Percentiles rank a stretch among this genome's conserved stretches.
Conservation (phyloP, 2,888 invertebrate species). For the Cyaniris semiargus region DNA sequence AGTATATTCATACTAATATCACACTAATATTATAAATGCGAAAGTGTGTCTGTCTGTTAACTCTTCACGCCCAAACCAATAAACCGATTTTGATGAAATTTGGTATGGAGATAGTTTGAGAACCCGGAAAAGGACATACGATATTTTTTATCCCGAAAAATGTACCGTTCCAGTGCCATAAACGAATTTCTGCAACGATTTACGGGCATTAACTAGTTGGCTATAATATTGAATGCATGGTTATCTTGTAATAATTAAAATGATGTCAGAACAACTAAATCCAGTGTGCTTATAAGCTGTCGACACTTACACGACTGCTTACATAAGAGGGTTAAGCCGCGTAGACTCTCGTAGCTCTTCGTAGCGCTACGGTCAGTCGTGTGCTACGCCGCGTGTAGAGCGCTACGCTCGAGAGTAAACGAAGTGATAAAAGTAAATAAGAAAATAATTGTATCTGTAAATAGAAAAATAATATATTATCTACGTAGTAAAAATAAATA, state of each 20-base stretch:
- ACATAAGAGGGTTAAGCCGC: conserved; percentile 46
- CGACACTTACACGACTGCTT: conserved; percentile 48
- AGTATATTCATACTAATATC: too few species aligned
- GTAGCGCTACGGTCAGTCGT: conserved; percentile 58
- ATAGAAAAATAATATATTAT: not conserved
- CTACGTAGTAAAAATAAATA: not conserved
- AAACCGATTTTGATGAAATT: too few species aligned
- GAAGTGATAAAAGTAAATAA: conserved; percentile 13
- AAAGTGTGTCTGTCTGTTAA: too few species aligned
- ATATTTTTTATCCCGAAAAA: too few species aligned
- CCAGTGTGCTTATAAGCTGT: not conserved
- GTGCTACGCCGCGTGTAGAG: conserved; percentile 55
- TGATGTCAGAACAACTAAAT: not conserved
- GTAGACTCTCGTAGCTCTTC: conserved; percentile 39
- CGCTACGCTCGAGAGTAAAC: conserved; percentile 41
- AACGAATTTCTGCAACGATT: too few species aligned
- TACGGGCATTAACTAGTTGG: too few species aligned
- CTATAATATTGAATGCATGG: too few species aligned
- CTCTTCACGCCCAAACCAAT: too few species aligned
- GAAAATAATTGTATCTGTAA: not conserved
- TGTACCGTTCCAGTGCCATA: too few species aligned
- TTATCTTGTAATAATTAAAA: not conserved
- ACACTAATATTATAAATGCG: too few species aligned
- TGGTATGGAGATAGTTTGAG: too few species aligned
- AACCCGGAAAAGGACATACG: too few species aligned